Evolutionary conservation across 2,888 invertebrate species (phyloP), one percentile per base, ranked within the genome.

Genomic region (Carpatolechia fugitivella): DNA sequence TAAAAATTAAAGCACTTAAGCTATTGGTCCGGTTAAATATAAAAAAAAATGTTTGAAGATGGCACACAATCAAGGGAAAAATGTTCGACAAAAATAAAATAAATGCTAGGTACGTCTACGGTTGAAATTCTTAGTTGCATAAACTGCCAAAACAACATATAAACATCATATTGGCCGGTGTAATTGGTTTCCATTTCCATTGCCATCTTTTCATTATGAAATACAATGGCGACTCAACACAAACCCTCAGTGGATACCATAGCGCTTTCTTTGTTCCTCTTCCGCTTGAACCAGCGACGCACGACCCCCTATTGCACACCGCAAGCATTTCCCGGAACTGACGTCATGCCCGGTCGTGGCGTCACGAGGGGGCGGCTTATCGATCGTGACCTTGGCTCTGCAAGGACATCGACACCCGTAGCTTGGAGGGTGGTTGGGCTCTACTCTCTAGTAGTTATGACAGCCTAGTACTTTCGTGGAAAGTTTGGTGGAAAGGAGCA

Each of bases 261-360:
- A 24, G 11, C 44, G 11, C 20, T 29, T 44, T 11, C 8, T 44
- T 24, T 13, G 16, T 30, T 13, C 11, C 13, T 31, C 40, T 30
- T 52, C 30, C 40, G 51, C 31, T 13, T 30, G 14, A 31, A 11
- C 31, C 16, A 47, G 14, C 47, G 10, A 47, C 8, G 14, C 47
- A 31, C 47, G 47, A 47, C 47, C 47, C 47, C 47, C 47, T 30
- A 47, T 31, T 29, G 44, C 11, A 38, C 14, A 47, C 47, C 47
- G 30, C 46, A 24, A 29, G 33, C 14, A 20, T 44, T 24, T 29
- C 49, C 20, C 13, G 33, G 49, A 30, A 35, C 63, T 65, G 66
- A 68, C 60, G 52, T 58, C 59, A 57, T 56, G 18, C 18, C 20
- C 14, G 35, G 7, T 11, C 33, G 53, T 41, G 50, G 44, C 50